Conservation (phyloP, 2,797 vertebrate species). For the Rhyacichthys aspro region DNA sequence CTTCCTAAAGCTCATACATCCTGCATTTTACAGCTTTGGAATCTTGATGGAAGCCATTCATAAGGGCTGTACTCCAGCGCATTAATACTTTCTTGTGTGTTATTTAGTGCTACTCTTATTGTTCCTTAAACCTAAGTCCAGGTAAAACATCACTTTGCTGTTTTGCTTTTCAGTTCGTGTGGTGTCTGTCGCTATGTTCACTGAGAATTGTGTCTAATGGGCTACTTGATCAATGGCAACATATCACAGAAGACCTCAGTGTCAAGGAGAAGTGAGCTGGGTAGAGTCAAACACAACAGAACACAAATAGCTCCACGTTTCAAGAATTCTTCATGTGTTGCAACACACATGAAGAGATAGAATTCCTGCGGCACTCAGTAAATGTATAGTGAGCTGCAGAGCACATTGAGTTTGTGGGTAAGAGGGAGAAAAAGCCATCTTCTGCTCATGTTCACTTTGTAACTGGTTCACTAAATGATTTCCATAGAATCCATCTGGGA, state of each 20-base stretch:
- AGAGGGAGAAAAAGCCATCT: not conserved
- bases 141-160: conserved; percentile 29
- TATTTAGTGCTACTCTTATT: too few species aligned
- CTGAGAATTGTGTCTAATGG: conserved; percentile 10
- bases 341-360: not conserved
- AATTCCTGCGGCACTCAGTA: not conserved
- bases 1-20: too few species aligned
- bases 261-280: conserved; percentile 15
- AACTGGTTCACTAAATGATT: not conserved
- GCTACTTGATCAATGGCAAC: not conserved
- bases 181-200: not conserved
- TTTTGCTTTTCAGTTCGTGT: conserved; percentile 17
- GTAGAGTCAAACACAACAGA: conserved; percentile 8
- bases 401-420: not conserved
- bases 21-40: too few species aligned
- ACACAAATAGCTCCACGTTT: not conserved
- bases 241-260: not conserved
- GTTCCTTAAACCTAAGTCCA: conserved; percentile 46
- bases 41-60: too few species aligned
- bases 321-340: not conserved
- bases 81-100: too few species aligned
- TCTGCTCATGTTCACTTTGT: not conserved
- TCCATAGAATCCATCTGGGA: conserved; percentile 13
- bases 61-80: too few species aligned
- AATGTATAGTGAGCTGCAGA: not conserved